Percentiles rank a stretch among this genome's conserved stretches.
Evolutionary conservation across 2,797 vertebrate genomes (phyloP).

Genomic region (Holocentrus rufus): DNA sequence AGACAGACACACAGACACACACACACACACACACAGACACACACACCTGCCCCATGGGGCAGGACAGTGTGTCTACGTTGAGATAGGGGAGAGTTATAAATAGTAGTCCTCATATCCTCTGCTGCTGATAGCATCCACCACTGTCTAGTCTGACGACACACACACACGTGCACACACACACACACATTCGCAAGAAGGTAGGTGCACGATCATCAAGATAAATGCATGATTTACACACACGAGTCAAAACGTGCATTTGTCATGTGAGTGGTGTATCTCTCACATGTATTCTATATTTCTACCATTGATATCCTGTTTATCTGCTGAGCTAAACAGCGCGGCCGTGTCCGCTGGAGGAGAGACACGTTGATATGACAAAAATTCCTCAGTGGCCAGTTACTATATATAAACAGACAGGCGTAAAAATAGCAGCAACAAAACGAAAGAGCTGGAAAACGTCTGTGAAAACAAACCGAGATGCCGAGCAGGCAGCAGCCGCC

Average conservation of each 20-base stretch:
- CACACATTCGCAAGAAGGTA: not conserved
- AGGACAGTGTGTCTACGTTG: slow-evolving; percentile 70
- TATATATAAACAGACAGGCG: slow-evolving; percentile 73
- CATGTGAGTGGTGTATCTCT: slow-evolving; percentile 8
- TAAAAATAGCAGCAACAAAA: slow-evolving; percentile 69
- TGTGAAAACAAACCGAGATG: slow-evolving; percentile 47
- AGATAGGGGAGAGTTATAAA: slow-evolving; percentile 74
- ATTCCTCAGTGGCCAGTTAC: slow-evolving; percentile 59
- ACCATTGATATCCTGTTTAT: slow-evolving; percentile 32
- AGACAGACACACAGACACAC: not conserved
- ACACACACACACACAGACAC: slow-evolving; percentile 42
- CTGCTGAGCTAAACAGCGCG: slow-evolving; percentile 26
- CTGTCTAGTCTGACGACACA: slow-evolving; percentile 66
- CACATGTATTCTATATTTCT: slow-evolving; percentile 11
- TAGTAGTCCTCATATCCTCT: slow-evolving; percentile 78
- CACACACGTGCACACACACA: slow-evolving; percentile 22
- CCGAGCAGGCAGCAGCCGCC: slow-evolving; percentile 17
- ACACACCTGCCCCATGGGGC: slow-evolving; percentile 54
- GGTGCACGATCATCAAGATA: not conserved
- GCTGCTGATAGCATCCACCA: slow-evolving; percentile 72
- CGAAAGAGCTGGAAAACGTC: slow-evolving; percentile 47
- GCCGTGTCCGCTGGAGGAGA: slow-evolving; percentile 54
- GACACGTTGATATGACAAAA: slow-evolving; percentile 56
- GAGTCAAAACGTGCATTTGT: slow-evolving; percentile 15
- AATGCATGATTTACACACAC: not conserved